phyloP scores from a whole-genome alignment of 37 sponge, comb jelly and placozoan species.

The Tethya wilhelma region DNA sequence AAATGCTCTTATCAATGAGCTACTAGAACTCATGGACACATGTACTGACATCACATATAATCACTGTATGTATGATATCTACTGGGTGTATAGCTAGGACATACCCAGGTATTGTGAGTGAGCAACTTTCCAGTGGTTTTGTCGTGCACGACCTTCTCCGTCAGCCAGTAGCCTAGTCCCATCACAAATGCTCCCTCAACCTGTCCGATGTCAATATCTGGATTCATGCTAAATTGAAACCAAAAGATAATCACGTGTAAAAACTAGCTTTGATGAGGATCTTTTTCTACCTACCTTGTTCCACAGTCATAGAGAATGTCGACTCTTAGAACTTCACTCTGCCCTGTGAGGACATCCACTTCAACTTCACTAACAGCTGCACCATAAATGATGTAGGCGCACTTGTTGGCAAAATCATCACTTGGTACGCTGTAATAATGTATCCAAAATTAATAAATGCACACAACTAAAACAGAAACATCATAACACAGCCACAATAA shows the following conservation, averaged over 20 bases:
- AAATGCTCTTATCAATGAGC: too few species aligned
- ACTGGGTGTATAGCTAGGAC: background rate
- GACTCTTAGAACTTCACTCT: constrained; percentile 60
- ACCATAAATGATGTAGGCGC: constrained; percentile 74
- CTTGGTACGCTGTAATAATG: constrained; percentile 53
- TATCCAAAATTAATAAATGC: background rate
- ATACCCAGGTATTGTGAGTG: constrained; percentile 88
- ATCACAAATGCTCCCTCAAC: constrained; percentile 86
- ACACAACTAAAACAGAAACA: background rate
- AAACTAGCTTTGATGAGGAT: too few species aligned
- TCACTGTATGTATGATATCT: too few species aligned
- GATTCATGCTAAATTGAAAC: constrained; percentile 81
- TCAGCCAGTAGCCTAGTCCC: constrained; percentile 86
- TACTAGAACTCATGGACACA: too few species aligned
- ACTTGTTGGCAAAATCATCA: background rate
- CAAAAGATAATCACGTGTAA: too few species aligned
- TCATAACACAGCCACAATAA: too few species aligned
- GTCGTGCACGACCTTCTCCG: constrained; percentile 72
- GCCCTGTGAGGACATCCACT: constrained; percentile 83
- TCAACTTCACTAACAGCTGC: constrained; percentile 67
- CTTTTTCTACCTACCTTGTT: too few species aligned
- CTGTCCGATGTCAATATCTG: constrained; percentile 88
- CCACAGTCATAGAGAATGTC: constrained; percentile 91
- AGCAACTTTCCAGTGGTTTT: constrained; percentile 61
- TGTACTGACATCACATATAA: too few species aligned